Evolutionary conservation across 2,113 vertebrate genomes (phyloP).

Genomic region (Scortum barcoo): DNA sequence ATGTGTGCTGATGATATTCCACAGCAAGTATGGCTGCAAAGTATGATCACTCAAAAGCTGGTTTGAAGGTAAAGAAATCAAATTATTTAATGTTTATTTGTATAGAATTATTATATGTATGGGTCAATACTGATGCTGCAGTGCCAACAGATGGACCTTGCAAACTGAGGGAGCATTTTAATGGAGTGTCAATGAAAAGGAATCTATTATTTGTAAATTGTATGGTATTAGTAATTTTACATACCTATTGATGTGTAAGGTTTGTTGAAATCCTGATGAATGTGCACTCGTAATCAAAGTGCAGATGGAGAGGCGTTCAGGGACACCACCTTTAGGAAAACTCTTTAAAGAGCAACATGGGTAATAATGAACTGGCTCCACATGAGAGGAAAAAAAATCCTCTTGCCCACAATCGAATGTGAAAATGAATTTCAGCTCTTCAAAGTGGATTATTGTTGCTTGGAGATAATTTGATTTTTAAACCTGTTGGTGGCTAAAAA

Average conservation of each 20-base stretch:
- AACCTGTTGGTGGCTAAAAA: neutral
- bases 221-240: neutral
- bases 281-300: neutral
- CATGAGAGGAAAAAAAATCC: neutral
- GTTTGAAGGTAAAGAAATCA: neutral
- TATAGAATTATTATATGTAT: neutral
- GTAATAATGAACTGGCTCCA: neutral
- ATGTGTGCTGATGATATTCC: neutral
- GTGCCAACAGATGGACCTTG: neutral
- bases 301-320: neutral
- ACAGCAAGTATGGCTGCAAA: neutral
- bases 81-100: neutral
- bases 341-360: neutral
- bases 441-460: neutral
- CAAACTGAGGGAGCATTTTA: neutral
- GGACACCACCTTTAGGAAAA: neutral
- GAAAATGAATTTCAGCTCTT: conserved; percentile 8
- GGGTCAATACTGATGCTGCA: neutral
- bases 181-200: neutral
- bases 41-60: neutral
- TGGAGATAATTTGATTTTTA: conserved; percentile 17
- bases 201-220: neutral
- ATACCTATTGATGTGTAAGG: neutral
- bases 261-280: neutral
- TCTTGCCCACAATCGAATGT: conserved; percentile 10